A percentile compares a stretch with the other conserved stretches of the same genome.
phyloP scores from a whole-genome alignment of 1,140 invertebrate genomes.

The Bombus consobrinus region DNA sequence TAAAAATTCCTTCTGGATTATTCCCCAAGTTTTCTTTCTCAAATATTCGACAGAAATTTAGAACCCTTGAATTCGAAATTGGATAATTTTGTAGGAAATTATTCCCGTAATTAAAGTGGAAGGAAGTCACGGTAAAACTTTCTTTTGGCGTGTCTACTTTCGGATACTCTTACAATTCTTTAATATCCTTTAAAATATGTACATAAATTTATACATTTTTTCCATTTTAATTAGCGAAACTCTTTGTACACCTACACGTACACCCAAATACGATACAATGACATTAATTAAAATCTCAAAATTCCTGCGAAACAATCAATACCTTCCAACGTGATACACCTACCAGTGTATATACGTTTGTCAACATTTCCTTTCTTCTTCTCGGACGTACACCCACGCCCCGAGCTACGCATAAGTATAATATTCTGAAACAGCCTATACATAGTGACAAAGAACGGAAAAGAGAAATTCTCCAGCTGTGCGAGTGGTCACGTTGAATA shows the following conservation, averaged over 20 bases:
- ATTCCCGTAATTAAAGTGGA: no score
- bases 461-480: slow-evolving; percentile 15
- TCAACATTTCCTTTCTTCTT: neutral
- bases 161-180: neutral
- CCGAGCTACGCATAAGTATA: neutral
- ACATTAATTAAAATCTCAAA: neutral
- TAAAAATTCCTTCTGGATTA: neutral
- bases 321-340: neutral
- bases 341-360: neutral
- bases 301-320: neutral
- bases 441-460: neutral
- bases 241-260: no score
- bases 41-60: neutral
- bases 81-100: neutral
- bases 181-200: no score
- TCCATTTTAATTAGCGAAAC: no score
- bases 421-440: neutral
- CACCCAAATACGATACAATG: no score
- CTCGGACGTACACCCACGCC: neutral
- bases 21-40: neutral
- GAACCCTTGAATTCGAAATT: neutral
- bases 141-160: neutral
- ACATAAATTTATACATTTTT: no score
- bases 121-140: neutral
- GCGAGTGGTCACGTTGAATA: slow-evolving; percentile 5